Evolutionary conservation across 1,140 invertebrate species (phyloP), one percentile per base, ranked within the genome.

Genomic region (Pollicipes pollicipes): DNA sequence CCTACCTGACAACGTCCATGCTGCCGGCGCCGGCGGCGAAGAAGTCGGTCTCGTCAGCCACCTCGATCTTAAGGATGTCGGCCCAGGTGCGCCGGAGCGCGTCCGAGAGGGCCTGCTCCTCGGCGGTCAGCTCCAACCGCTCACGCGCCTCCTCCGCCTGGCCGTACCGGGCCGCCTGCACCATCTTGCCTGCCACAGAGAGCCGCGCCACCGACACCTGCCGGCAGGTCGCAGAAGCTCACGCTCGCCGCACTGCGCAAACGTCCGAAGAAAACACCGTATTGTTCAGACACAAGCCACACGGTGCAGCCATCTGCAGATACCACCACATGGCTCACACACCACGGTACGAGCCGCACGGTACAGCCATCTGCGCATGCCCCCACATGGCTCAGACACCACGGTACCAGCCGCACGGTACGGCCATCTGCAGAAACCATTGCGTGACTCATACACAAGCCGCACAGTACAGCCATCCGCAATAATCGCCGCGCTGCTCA

Each of bases 11-110:
- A 16, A 98, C 93, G 79, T 98, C 95, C 93, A 98, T 97, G 17
- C 93, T 96, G 0, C 91, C 90, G 29, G 90, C 95, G 30, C 95
- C 95, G 63, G 84, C 86, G 21, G 86, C 86, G 79, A 98, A 97
- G 79, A 98, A 97, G 78, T 98, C 93, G 0, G 91, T 93, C 0
- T 87, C 84, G 2, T 88, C 83, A 2, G 88, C 85, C 4, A 97
- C 84, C 0, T 89, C 86, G 0, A 85, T 81, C 73, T 87, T 88
- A 0, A 98, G 81, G 75, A 98, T 97, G 10, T 86, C 85, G 72
- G 86, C 84, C 95, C 95, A 98, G 30, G 96, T 87, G 17, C 80
- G 78, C 75, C 85, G 80, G 0, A 89, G 79, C 27, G 79, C 80
- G 32, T 86, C 81, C 0, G 87, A 81, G 70, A 88, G 83, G 31